These are phyloP conservation scores for Drosophila falleni DNA, from an alignment of 2,888 invertebrate genomes.

Conservation along the genomic window DNA sequence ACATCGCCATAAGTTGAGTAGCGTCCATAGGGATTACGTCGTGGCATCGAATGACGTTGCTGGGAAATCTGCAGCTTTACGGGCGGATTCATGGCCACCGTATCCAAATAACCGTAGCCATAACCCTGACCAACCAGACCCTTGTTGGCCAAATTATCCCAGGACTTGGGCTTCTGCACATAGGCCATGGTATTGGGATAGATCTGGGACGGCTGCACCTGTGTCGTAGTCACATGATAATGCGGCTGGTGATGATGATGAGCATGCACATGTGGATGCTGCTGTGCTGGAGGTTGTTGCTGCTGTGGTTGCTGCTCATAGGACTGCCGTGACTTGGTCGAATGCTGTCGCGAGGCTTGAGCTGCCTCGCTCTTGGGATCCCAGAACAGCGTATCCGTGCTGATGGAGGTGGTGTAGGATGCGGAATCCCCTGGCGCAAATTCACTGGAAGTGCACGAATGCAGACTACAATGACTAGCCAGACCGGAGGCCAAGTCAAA, in stretches of 20 bases:
- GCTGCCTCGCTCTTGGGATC: constrained; percentile 87
- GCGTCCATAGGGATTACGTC: constrained; percentile 85
- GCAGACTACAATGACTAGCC: constrained; percentile 92
- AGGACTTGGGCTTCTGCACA: constrained; percentile 92
- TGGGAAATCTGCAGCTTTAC: constrained; percentile 86
- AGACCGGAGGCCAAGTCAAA: constrained; percentile 89
- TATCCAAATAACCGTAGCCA: constrained; percentile 93
- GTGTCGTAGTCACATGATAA: constrained; percentile 84
- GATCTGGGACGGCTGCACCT: constrained; percentile 85
- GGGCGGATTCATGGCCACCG: constrained; percentile 86
- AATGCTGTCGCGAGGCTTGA: constrained; percentile 85
- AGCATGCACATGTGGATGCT: constrained; percentile 40
- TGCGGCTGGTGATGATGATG: constrained; percentile 85
- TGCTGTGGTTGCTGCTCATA: constrained; percentile 85
- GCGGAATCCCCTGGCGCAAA: constrained; percentile 90
- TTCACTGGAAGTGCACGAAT: constrained; percentile 93
- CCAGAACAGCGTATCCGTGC: constrained; percentile 95
- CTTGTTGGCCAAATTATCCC: constrained; percentile 95
- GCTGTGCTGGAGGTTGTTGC: constrained; percentile 59
- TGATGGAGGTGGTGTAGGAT: constrained; percentile 93
- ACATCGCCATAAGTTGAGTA: constrained; percentile 85
- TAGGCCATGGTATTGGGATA: constrained; percentile 85
- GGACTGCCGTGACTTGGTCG: constrained; percentile 88
- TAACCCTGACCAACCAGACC: constrained; percentile 94
- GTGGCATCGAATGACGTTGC: constrained; percentile 86